A percentile compares a stretch with the other conserved stretches of the same genome.
Evolutionary conservation across 2,888 invertebrate species (phyloP).

Genomic region (Phyto melanocephala): DNA sequence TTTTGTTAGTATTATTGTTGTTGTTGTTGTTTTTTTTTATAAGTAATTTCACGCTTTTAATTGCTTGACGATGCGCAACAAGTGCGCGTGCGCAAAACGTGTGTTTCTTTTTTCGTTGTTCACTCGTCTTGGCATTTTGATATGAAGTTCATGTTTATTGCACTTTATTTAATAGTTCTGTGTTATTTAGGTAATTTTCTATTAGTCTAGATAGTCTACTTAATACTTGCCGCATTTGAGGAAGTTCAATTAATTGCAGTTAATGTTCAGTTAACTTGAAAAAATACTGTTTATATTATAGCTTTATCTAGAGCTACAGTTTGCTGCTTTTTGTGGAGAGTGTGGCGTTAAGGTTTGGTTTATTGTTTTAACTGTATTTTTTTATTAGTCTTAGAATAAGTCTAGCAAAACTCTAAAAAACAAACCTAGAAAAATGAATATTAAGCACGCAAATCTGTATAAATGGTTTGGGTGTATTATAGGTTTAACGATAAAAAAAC

Average conservation of each 20-base stretch:
- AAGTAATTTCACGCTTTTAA: conserved; percentile 76
- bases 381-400: conserved; percentile 36
- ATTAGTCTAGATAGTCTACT: conserved; percentile 54
- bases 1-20: conserved; percentile 14
- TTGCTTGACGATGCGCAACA: conserved; percentile 70
- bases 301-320: not conserved
- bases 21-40: conserved; percentile 21
- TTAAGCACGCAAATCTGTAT: conserved; percentile 49
- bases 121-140: conserved; percentile 42
- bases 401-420: conserved; percentile 33
- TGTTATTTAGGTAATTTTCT: conserved; percentile 61
- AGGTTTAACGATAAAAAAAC: conserved; percentile 17
- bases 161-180: conserved; percentile 65
- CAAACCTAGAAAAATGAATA: conserved; percentile 36
- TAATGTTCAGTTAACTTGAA: conserved; percentile 65
- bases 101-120: conserved; percentile 53
- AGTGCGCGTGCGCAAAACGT: conserved; percentile 67
- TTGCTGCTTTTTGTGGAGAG: not conserved
- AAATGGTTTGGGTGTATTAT: conserved; percentile 1
- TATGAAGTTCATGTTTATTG: conserved; percentile 64
- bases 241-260: conserved; percentile 76
- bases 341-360: conserved; percentile 60
- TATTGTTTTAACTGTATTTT: conserved; percentile 53
- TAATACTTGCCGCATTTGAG: conserved; percentile 64
- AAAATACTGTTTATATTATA: conserved; percentile 33